A percentile compares a stretch with the other conserved stretches of the same genome.
Conservation (phyloP, 2,888 invertebrate species). For the Chesias legatella region DNA sequence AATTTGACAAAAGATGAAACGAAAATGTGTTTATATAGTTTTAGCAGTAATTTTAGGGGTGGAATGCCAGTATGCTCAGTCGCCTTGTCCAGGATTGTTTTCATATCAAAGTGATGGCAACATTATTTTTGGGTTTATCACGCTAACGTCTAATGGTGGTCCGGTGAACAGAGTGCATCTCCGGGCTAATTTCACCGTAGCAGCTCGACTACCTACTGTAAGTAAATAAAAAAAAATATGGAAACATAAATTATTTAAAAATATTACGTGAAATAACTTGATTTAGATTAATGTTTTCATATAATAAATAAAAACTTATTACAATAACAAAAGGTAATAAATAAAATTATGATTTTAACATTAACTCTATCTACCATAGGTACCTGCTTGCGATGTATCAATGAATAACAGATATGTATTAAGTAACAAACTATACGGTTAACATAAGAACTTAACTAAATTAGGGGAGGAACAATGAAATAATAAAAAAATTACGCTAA, state of each 20-base stretch:
- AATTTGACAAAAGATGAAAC: slow-evolving; percentile 32
- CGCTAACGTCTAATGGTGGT: slow-evolving; percentile 40
- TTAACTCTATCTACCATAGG: too few relatives aligned
- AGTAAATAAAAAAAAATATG: slow-evolving; percentile 32
- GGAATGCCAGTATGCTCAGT: slow-evolving; percentile 40
- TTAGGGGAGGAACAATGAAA: too few relatives aligned
- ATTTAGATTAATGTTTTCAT: too few relatives aligned
- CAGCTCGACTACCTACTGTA: slow-evolving; percentile 45
- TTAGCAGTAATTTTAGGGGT: slow-evolving; percentile 38
- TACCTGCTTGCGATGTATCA: too few relatives aligned
- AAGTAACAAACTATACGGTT: too few relatives aligned
- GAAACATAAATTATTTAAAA: not conserved
- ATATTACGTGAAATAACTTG: too few relatives aligned
- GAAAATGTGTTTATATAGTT: slow-evolving; percentile 33
- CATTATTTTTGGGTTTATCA: slow-evolving; percentile 47
- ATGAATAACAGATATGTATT: too few relatives aligned
- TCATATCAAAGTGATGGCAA: slow-evolving; percentile 47
- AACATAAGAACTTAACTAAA: too few relatives aligned
- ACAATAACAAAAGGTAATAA: too few relatives aligned
- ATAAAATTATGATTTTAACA: too few relatives aligned
- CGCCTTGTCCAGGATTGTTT: slow-evolving; percentile 60
- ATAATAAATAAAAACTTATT: too few relatives aligned
- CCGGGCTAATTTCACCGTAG: slow-evolving; percentile 52
- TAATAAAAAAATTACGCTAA: too few relatives aligned
- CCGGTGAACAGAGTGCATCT: slow-evolving; percentile 40